A percentile compares a stretch with the other conserved stretches of the same genome.
phyloP scores from a whole-genome alignment of 2,113 vertebrate species.

The Agelaius tricolor region DNA sequence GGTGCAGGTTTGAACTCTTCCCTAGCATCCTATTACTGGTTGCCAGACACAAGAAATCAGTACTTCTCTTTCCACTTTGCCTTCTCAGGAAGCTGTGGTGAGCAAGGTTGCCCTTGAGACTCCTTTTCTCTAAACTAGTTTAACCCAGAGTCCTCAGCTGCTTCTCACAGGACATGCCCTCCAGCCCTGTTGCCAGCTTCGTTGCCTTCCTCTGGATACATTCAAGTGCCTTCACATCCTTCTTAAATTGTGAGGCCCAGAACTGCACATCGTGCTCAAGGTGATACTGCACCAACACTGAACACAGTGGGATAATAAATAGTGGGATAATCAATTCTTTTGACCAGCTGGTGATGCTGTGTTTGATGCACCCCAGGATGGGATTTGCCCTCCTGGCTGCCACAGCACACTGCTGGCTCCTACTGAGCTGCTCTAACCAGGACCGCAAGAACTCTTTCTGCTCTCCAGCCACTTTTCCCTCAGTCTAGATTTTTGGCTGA shows the following conservation, averaged over 20 bases:
- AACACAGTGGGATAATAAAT: neutral
- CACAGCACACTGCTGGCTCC: neutral
- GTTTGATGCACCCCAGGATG: neutral
- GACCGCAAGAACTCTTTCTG: neutral
- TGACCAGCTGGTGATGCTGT: neutral
- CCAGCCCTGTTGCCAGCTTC: neutral
- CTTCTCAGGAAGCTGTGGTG: neutral
- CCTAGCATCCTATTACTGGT: rapidly evolving
- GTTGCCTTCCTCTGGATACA: neutral
- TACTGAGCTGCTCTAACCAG: neutral
- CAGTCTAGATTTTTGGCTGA: neutral
- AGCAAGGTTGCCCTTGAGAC: neutral
- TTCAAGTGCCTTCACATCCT: neutral
- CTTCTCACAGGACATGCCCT: neutral
- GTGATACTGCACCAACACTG: neutral
- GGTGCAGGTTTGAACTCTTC: neutral
- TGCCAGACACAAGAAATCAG: neutral
- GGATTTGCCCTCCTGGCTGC: neutral
- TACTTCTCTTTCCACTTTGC: neutral
- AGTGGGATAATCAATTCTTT: neutral
- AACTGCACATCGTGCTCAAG: neutral
- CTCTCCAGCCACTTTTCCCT: neutral
- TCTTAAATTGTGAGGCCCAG: neutral
- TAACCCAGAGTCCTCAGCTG: rapidly evolving
- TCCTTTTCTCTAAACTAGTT: neutral